Base-by-base conservation (phyloP, 2,888 invertebrate genomes). In the Slavum lentiscoides region DNA sequence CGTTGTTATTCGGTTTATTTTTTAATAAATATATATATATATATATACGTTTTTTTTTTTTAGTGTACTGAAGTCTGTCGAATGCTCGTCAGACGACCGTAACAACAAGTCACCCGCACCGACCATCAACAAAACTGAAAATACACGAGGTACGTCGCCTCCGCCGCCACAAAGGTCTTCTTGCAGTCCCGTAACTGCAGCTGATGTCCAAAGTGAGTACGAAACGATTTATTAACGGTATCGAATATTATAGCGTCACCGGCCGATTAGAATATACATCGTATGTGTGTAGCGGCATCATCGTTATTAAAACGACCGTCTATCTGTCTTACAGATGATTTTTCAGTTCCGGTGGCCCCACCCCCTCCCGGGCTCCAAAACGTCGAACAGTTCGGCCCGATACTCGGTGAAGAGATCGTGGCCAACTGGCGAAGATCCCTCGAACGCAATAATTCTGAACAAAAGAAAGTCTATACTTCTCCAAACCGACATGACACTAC, bases 381-480 rank as follows among this genome's bases (percentile, higher is more conserved):
- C 87, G 91, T 91, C 85, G 91, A 91, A 86, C 89, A 90, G 85
- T 91, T 92, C 89, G 92, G 92, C 88, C 90, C 91, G 84, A 88
- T 91, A 86, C 89, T 93, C 86, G 94, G 94, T 87, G 93, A 93
- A 87, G 93, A 94, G 87, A 91, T 94, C 87, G 94, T 94, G 87
- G 91, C 91, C 85, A 91, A 91, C 87, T 92, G 92, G 91, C 90
- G 92, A 86, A 90, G 91, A 85, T 91, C 91, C 85, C 89, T 92
- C 86, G 92, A 92, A 86, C 86, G 88, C 84, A 85, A 86, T 86
- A 85, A 86, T 67, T 84, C 81, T 82, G 82, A 83, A 72, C 59
- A 81, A 64, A 82, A 82, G 62, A 82, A 82, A 72, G 81, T 81
- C 81, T 82, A 69, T 70, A 77, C 66, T 77, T 77, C 80, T 69